Evolutionary conservation across 2,888 invertebrate genomes (phyloP).

Genomic region (Drosophila kuntzei): DNA sequence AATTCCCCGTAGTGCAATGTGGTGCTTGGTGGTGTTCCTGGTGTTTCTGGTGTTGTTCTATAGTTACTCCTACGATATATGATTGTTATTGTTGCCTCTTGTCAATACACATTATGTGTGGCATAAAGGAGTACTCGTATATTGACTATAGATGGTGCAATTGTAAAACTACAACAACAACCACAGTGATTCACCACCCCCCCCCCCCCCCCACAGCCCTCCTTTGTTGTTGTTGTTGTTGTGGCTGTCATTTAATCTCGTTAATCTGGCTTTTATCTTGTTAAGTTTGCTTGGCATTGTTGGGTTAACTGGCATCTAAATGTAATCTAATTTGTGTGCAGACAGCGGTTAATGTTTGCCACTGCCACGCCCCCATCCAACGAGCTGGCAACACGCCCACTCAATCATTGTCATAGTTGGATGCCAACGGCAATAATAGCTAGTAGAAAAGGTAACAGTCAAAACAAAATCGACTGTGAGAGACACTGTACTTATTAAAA

Average conservation of each 20-base stretch:
- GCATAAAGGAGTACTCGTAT: neutral
- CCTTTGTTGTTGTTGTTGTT: constrained; percentile 8
- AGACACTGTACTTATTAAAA: no score
- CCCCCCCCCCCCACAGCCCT: neutral
- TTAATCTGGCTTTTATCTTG: constrained; percentile 76
- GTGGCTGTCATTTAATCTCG: constrained; percentile 69
- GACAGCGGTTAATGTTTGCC: constrained; percentile 60
- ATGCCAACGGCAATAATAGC: constrained; percentile 37
- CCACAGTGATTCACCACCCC: neutral
- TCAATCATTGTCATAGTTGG: constrained; percentile 50
- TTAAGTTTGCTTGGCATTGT: constrained; percentile 55
- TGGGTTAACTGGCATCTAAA: constrained; percentile 26
- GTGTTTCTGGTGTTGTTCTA: neutral
- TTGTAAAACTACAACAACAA: constrained; percentile 1
- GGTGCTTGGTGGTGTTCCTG: neutral
- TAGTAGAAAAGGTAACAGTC: neutral
- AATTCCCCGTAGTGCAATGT: no score
- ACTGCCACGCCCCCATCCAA: constrained; percentile 30
- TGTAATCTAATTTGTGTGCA: constrained; percentile 75
- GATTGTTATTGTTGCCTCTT: constrained; percentile 19
- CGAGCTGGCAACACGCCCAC: constrained; percentile 20
- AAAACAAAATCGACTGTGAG: neutral
- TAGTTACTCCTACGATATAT: constrained; percentile 13
- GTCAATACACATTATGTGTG: constrained; percentile 18
- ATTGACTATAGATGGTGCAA: neutral